Evolutionary conservation across 1,140 invertebrate species (phyloP).

Genomic region (Diabrotica virgifera): DNA sequence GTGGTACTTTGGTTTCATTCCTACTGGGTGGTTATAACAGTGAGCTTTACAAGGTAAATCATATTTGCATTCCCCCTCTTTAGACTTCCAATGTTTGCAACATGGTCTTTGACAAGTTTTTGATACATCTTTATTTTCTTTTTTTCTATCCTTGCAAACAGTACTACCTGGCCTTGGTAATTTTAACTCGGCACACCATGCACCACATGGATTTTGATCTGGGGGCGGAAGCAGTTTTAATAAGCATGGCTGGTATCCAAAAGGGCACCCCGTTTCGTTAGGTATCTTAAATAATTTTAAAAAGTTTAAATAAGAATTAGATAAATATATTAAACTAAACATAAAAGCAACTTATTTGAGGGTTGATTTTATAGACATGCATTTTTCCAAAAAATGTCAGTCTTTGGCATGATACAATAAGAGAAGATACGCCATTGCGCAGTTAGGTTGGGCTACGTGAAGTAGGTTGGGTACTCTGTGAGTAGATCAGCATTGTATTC

Average conservation of each 20-base stretch:
- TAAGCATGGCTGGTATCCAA: not conserved
- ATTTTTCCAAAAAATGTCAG: too few relatives aligned
- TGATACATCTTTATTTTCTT: constrained; percentile 24
- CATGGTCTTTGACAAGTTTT: constrained; percentile 39
- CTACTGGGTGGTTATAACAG: constrained; percentile 43
- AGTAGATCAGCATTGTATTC: too few relatives aligned
- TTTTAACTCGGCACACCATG: not conserved
- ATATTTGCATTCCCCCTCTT: constrained; percentile 42
- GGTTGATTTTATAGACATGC: too few relatives aligned
- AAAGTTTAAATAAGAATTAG: too few relatives aligned
- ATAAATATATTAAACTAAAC: too few relatives aligned
- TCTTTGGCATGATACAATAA: too few relatives aligned
- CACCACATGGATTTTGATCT: not conserved
- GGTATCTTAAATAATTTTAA: too few relatives aligned
- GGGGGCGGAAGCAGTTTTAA: not conserved
- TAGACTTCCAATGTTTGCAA: constrained; percentile 43
- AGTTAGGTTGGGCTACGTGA: too few relatives aligned
- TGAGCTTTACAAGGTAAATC: constrained; percentile 43
- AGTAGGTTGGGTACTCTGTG: too few relatives aligned
- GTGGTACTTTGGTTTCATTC: constrained; percentile 37
- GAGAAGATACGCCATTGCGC: too few relatives aligned
- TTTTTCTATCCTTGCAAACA: constrained; percentile 20
- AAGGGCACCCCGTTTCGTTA: too few relatives aligned
- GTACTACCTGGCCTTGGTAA: not conserved
- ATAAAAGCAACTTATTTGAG: too few relatives aligned